These are phyloP conservation scores for Zenarchopterus dispar DNA, from an alignment of 2,797 vertebrate species.

Conservation along the genomic window DNA sequence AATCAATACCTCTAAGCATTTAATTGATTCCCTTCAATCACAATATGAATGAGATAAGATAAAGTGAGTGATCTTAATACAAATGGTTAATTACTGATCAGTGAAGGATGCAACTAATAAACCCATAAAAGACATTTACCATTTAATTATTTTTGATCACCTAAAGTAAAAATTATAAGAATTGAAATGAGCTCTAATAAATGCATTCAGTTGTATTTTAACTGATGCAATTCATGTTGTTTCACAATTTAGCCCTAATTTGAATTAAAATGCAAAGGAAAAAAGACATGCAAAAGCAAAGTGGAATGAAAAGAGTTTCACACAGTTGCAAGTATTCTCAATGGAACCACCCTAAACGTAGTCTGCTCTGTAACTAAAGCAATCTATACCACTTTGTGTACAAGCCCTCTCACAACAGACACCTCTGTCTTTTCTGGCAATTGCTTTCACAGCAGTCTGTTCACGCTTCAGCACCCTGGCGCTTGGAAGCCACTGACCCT, in stretches of 20 bases:
- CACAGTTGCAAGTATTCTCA: not conserved
- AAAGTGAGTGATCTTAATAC: slow-evolving; percentile 29
- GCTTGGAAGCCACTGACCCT: slow-evolving; percentile 74
- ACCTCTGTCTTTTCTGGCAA: slow-evolving; percentile 38
- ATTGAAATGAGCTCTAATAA: not conserved
- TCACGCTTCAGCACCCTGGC: slow-evolving; percentile 58
- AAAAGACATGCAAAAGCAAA: not conserved
- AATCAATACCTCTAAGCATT: slow-evolving; percentile 64
- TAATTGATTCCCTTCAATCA: slow-evolving; percentile 60
- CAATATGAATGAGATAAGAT: slow-evolving; percentile 30
- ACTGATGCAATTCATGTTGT: not conserved
- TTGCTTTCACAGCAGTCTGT: slow-evolving; percentile 50
- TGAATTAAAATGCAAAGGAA: too few relatives aligned
- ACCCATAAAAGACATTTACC: not conserved
- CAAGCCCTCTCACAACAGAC: slow-evolving; percentile 20
- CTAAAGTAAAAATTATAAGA: not conserved
- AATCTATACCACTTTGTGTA: slow-evolving; percentile 9
- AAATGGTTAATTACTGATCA: slow-evolving; percentile 38
- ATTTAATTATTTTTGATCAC: slow-evolving; percentile 21
- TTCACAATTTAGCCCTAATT: not conserved
- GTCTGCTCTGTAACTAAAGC: slow-evolving; percentile 2
- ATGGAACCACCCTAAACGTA: not conserved
- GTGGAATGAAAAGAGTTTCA: not conserved
- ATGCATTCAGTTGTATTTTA: not conserved
- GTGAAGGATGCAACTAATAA: slow-evolving; percentile 5